These are phyloP conservation scores for Meta bourneti DNA, from an alignment of 2,888 invertebrate genomes.

Conservation along the genomic window DNA sequence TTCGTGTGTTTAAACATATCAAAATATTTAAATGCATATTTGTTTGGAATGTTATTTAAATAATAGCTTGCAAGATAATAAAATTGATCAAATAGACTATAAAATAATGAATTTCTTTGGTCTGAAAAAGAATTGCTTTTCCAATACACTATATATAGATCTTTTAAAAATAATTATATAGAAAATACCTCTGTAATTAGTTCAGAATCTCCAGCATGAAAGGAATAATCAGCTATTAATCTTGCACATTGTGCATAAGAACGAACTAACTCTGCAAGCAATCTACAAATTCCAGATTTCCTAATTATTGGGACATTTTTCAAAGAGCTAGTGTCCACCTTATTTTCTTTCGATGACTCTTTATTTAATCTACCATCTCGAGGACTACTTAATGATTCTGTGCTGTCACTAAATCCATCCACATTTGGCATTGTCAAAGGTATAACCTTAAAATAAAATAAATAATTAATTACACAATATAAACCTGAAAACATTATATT, in stretches of 20 bases:
- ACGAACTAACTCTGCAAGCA: slow-evolving; percentile 89
- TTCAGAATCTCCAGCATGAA: slow-evolving; percentile 84
- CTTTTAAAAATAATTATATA: not conserved
- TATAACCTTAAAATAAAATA: slow-evolving; percentile 62
- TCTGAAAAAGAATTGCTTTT: not conserved
- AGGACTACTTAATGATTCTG: slow-evolving; percentile 59
- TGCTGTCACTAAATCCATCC: slow-evolving; percentile 69
- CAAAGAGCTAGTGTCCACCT: slow-evolving; percentile 80
- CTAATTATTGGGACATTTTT: slow-evolving; percentile 86
- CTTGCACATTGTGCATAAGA: slow-evolving; percentile 89
- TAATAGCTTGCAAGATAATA: no score
- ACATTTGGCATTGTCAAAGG: slow-evolving; percentile 69
- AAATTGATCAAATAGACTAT: no score
- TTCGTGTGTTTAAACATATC: no score
- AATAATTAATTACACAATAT: not conserved
- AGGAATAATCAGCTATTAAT: slow-evolving; percentile 87
- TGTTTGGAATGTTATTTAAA: no score
- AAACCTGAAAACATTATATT: not conserved
- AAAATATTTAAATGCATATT: no score
- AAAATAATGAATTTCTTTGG: no score
- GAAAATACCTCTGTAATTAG: slow-evolving; percentile 83
- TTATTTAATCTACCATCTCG: slow-evolving; percentile 68
- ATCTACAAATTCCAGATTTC: slow-evolving; percentile 87
- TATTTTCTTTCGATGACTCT: slow-evolving; percentile 75
- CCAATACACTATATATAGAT: not conserved